Conservation (phyloP, 2,888 invertebrate genomes). For the Blastobasis adustella region DNA sequence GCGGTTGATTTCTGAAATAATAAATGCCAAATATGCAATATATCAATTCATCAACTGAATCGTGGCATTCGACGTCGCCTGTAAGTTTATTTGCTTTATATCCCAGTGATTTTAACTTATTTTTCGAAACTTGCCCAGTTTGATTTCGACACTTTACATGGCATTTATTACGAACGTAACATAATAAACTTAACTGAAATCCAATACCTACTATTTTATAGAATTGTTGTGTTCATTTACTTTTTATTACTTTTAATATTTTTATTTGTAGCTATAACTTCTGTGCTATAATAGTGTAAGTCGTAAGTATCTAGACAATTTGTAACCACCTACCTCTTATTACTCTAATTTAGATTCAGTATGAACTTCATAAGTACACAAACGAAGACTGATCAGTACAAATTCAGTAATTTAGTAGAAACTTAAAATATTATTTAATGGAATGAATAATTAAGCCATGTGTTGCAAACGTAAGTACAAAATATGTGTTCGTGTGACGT, state of each 20-base stretch:
- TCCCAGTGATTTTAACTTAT: no score
- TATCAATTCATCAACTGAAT: no score
- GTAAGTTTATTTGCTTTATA: no score
- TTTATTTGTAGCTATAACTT: background rate
- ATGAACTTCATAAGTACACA: slow-evolving; percentile 31
- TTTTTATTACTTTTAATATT: background rate
- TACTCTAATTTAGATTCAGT: slow-evolving; percentile 19
- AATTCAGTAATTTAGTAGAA: slow-evolving; percentile 58
- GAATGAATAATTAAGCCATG: slow-evolving; percentile 40
- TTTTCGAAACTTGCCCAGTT: no score
- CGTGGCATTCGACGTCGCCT: no score
- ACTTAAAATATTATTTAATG: slow-evolving; percentile 47
- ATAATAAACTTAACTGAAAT: background rate
- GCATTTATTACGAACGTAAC: no score
- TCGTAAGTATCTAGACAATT: background rate
- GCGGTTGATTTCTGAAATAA: no score
- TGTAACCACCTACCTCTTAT: slow-evolving; percentile 43
- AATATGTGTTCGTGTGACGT: slow-evolving; percentile 70
- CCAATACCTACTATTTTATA: background rate
- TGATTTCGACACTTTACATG: no score
- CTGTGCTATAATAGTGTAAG: background rate
- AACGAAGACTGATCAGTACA: slow-evolving; percentile 69
- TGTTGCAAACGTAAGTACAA: slow-evolving; percentile 67
- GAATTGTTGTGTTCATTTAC: slow-evolving; percentile 1
- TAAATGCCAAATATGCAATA: no score